Base-by-base conservation (phyloP, 2,888 invertebrate genomes). In the Drosophila merina region DNA sequence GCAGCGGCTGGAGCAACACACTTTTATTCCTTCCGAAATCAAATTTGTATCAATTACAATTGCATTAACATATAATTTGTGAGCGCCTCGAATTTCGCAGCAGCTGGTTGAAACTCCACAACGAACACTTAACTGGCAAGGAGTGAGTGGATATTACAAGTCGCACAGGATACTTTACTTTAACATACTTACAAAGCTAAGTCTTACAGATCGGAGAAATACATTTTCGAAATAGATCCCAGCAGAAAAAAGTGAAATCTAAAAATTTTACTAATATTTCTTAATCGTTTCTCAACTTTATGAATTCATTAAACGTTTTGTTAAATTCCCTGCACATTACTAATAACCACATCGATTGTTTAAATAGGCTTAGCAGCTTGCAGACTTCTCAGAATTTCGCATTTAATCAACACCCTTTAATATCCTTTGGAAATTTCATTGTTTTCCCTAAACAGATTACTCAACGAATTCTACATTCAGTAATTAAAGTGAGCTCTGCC, bases 11-110 rank as follows among this genome's bases (percentile, higher is more conserved):
- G 50, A 33, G 47, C 72, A 67, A 59, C 72, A 76, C 31, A 64
- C 74, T 74, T 79, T 83, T 78, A 70, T 70, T 79, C 72, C 69
- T 69, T 56, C 50, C 72, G 68, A 82, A 86, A 88, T 88, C 87
- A 87, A 88, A 88, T 88, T 87, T 87, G 88, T 88, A 88, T 88
- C 88, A 87, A 88, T 88, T 88, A 88, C 88, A 88, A 82, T 88
- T 86, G 84, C 88, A 79, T 86, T 87, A 88, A 82, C 82, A 87
- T 78, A 84, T 84, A 80, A 85, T 87, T 86, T 86, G 84, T 72
- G 76, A 42, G 62, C 72, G 57, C 66, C 74, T 85, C 80, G 73
- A 64, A 76, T 83, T 76, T 67, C 72, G 58, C 71, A 78, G 68
- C 71, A 76, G 69, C 59, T 73, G 62, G 28, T 50, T 9, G 64